Evolutionary conservation across 1,140 invertebrate genomes (phyloP).

Genomic region (Portunus trituberculatus): DNA sequence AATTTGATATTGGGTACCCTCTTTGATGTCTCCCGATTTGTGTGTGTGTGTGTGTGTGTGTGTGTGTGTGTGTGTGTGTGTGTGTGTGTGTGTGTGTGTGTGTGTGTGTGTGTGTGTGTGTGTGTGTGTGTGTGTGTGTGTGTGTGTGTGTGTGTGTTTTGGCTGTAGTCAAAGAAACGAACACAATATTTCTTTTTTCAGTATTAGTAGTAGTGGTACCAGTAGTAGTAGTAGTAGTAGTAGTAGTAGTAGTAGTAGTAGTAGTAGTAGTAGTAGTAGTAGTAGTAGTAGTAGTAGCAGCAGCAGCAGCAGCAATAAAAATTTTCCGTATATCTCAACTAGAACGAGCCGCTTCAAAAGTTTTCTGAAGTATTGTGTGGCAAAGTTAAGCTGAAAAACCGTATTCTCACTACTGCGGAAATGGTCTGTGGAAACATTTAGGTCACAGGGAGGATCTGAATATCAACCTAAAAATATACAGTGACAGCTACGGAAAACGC

Average conservation of each 20-base stretch:
- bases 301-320: background rate
- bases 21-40: background rate
- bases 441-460: background rate
- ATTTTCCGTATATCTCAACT: background rate
- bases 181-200: too few species aligned
- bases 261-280: background rate
- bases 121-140: background rate
- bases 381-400: background rate
- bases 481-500: background rate
- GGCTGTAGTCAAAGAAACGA: too few species aligned
- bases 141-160: too few species aligned
- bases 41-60: constrained; percentile 24
- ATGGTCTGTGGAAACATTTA: background rate
- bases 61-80: background rate
- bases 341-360: background rate
- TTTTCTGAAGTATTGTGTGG: background rate
- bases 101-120: background rate
- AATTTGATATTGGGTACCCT: too few species aligned
- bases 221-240: constrained; percentile 10
- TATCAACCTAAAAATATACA: background rate
- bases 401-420: background rate
- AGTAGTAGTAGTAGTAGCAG: background rate
- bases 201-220: background rate
- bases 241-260: constrained; percentile 10
- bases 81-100: background rate